Base-by-base conservation (phyloP, 2,797 vertebrate genomes). In the Botia almorhae region DNA sequence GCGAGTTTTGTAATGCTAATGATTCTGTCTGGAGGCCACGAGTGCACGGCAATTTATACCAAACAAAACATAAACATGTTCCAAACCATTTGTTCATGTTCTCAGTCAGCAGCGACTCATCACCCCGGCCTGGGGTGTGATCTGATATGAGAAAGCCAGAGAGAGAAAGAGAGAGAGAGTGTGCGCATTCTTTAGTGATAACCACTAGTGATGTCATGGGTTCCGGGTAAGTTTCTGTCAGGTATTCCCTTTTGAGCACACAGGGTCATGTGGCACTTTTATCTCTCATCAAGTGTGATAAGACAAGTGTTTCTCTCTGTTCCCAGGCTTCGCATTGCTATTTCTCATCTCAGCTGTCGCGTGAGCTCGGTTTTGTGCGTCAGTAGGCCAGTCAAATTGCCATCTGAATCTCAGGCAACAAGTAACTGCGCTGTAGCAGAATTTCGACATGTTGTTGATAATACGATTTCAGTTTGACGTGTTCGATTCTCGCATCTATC, bases 1-100 rank as follows among this genome's bases (percentile, higher is more conserved):
- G 76, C 67, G 69, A 46, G 56, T 74, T 76, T 65, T 72, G 69
- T 56, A 73, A 75, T 72, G 29, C 60, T 83, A 81, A 85, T 75
- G 70, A n/a, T 56, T 50, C 29, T 21, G 21, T 74, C 61, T 73
- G 51, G 36, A 60, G 14, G n/a, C 60, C 17, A 13, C 11, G 19
- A 51, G 39, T 43, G 43, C 51, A 77, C 26, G 11, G 23, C 68
- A 23, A 73, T 76, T 69, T 58, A 65, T 70, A 55, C 21, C 2
- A 58, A 80, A 80, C 1, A 69, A 83, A 78, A 67, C 46, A 48
- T 69, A 75, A 69, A 61, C 64, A 74, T 50, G 58, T 43, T 72
- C 33, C 58, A 26, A 50, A 64, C 46, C 58, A 55, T 64, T 71
- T 63, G 69, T 64, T 64, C 46, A 51, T 72, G 58, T 50, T 43